Evolutionary conservation across 2,888 invertebrate genomes (phyloP).

Genomic region (Drosophila hamatofila): DNA sequence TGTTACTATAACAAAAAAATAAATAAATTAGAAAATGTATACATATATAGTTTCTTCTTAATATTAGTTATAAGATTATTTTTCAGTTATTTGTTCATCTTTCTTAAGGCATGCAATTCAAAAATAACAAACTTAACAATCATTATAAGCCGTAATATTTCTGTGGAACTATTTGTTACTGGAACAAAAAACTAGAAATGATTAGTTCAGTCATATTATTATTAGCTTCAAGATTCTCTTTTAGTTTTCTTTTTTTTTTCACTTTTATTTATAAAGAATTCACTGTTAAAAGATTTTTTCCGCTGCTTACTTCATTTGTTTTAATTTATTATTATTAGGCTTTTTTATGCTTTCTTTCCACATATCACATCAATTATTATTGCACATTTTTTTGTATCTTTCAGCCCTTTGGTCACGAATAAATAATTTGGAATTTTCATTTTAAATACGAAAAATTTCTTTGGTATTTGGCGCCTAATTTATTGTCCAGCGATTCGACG

Average conservation of each 20-base stretch:
- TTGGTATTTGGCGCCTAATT: slow-evolving; percentile 67
- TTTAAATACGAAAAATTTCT: slow-evolving; percentile 55
- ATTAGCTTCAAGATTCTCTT: background rate
- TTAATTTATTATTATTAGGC: slow-evolving; percentile 3
- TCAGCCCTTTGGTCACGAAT: slow-evolving; percentile 58
- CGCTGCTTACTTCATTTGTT: slow-evolving; percentile 4
- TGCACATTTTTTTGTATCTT: slow-evolving; percentile 51
- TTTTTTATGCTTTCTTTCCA: slow-evolving; percentile 39
- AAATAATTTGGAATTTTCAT: slow-evolving; percentile 61
- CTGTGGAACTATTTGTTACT: background rate
- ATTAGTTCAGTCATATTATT: background rate
- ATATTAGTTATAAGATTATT: background rate
- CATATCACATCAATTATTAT: slow-evolving; percentile 37
- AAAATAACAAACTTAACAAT: background rate
- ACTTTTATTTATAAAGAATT: no score
- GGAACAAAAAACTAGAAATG: background rate
- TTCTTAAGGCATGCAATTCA: background rate
- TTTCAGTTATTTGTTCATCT: background rate
- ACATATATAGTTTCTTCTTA: no score
- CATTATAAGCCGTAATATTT: background rate
- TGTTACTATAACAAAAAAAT: background rate
- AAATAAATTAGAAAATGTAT: no score
- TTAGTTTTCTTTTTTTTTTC: background rate
- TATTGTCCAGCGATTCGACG: slow-evolving; percentile 53
- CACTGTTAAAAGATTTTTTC: background rate